Base-by-base conservation (phyloP, 2,888 invertebrate genomes). In the Cheilosia pagana region DNA sequence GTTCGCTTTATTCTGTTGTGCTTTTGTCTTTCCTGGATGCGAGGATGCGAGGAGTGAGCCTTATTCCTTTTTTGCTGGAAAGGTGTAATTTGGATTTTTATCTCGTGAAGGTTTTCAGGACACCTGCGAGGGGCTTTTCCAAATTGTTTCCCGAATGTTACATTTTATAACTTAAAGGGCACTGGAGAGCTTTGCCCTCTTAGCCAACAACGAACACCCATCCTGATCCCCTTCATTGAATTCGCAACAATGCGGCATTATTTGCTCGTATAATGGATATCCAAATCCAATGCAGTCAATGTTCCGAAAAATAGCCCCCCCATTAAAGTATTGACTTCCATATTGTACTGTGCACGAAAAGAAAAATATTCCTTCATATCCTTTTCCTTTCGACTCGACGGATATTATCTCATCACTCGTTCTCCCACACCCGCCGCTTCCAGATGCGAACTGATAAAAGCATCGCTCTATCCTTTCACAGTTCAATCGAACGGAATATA, bases 251-350 rank as follows among this genome's bases (percentile, higher is more conserved):
- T 50, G n/a, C 23, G 14, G 23, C n/a, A 50, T n/a, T 21, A 35
- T 35, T 53, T 74, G 21, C 23, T 14, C 12, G 7, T 23, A n/a
- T 28, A 55, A 63, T 55, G 53, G 21, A n/a, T 50, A 23, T 23
- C 45, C 35, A 10, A 21, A 23, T 50, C 50, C 50, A 65, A 57
- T 59, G 41, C 67, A 75, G 65, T 65, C 75, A 75, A 59, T 59
- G 65, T 65, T 23, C 52, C 75, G 59, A 75, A 75, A 75, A 67
- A 75, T 75, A 65, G 67, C 75, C 43, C 50, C 39, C 41, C 57
- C 59, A 75, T 75, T 75, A 75, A 75, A 41, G 57, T 67, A 75
- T 75, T 67, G 75, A 67, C 75, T 75, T 75, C 59, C 75, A 75
- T 35, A 28, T 41, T 43, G 57, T 45, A 31, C 12, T 25, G 31